These are phyloP conservation scores for Amazona guildingii DNA, from an alignment of 2,113 vertebrate species.

Conservation along the genomic window DNA sequence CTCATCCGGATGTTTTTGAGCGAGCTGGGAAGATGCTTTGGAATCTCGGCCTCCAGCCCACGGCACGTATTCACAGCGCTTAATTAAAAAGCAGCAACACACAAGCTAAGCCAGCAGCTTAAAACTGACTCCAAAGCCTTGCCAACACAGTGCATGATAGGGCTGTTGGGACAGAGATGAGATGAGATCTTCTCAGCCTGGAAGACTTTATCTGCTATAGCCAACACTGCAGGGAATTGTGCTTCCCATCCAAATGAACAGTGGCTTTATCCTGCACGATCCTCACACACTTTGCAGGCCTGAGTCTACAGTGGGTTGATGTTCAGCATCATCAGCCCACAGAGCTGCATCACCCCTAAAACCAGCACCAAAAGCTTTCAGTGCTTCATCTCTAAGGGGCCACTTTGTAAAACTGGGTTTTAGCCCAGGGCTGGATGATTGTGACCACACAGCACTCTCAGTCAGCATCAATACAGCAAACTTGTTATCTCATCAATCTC, in stretches of 20 bases:
- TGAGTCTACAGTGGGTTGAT: accelerated
- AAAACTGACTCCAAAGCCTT: not conserved
- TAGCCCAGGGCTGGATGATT: not conserved
- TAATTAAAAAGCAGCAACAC: not conserved
- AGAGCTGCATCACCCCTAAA: not conserved
- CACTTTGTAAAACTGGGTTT: not conserved
- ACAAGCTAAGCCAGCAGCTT: not conserved
- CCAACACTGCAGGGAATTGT: not conserved
- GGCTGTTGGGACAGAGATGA: not conserved
- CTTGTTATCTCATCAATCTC: slow-evolving; percentile 49
- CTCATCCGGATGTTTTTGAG: not conserved
- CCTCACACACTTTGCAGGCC: not conserved
- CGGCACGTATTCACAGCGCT: accelerated
- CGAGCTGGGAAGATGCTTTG: not conserved
- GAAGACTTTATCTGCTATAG: not conserved
- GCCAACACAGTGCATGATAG: not conserved
- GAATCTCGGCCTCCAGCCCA: not conserved
- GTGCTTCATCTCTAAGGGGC: not conserved
- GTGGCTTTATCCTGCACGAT: not conserved
- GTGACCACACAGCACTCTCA: not conserved
- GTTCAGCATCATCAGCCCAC: not conserved
- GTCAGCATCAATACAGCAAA: not conserved
- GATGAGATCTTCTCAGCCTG: not conserved
- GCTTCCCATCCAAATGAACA: not conserved
- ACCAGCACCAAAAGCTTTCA: not conserved